Conservation (phyloP, 2,888 invertebrate genomes). For the Heliconius ismenius region DNA sequence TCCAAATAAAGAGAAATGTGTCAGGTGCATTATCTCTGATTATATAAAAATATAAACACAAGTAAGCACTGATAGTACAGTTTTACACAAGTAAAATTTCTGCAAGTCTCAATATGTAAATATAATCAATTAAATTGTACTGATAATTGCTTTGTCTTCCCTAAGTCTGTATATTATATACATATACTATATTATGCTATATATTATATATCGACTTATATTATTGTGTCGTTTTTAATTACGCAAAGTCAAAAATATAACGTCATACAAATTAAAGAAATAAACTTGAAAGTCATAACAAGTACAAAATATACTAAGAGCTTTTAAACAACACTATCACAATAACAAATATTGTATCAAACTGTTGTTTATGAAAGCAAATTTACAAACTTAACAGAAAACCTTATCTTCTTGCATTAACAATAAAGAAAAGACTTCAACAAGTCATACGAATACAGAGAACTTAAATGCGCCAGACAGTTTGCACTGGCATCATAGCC, state of each 20-base stretch:
- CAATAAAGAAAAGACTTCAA: constrained; percentile 41
- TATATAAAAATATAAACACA: constrained; percentile 74
- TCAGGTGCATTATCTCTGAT: constrained; percentile 71
- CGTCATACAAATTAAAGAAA: constrained; percentile 15
- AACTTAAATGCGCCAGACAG: constrained; percentile 54
- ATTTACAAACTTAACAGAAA: constrained; percentile 36
- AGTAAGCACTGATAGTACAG: constrained; percentile 66
- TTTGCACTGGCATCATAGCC: constrained; percentile 51
- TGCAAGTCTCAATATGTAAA: constrained; percentile 29
- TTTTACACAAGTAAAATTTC: constrained; percentile 58
- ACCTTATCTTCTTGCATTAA: constrained; percentile 46
- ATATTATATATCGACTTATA: no score
- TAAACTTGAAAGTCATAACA: background rate
- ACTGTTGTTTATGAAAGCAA: constrained; percentile 28
- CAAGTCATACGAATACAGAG: background rate
- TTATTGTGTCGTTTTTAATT: background rate
- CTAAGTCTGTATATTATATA: background rate
- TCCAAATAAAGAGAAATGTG: constrained; percentile 2
- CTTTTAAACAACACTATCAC: constrained; percentile 35
- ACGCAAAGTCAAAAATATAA: constrained; percentile 7
- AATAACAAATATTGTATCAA: constrained; percentile 47
- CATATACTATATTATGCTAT: background rate
- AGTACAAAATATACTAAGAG: background rate
- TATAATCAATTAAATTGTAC: constrained; percentile 8
- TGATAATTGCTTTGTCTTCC: background rate